These are phyloP conservation scores for Ischnura elegans DNA, from an alignment of 2,888 invertebrate species.

Conservation along the genomic window DNA sequence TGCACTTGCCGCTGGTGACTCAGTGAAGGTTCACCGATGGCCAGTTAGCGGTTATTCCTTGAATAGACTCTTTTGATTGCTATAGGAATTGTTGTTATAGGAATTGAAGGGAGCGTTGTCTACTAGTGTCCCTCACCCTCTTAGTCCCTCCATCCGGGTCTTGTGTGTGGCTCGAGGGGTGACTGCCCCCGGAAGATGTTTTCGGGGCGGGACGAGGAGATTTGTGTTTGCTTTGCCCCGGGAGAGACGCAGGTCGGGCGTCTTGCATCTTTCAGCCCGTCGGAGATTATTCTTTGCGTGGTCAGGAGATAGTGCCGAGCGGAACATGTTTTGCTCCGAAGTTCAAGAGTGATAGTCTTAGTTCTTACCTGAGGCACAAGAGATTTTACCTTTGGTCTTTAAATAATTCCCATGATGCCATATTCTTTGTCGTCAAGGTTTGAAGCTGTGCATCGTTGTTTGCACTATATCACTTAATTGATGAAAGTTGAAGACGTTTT, in stretches of 20 bases:
- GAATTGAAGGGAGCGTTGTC: not conserved
- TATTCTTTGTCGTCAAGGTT: too few relatives aligned
- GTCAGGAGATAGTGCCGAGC: not conserved
- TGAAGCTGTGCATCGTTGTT: too few relatives aligned
- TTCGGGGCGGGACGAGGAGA: not conserved
- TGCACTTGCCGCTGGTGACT: too few relatives aligned
- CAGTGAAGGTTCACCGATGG: too few relatives aligned
- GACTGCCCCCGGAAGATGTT: not conserved
- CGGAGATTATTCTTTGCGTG: conserved; percentile 36
- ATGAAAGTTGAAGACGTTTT: too few relatives aligned
- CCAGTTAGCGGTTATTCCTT: too few relatives aligned
- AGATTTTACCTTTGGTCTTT: too few relatives aligned
- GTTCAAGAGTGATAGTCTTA: too few relatives aligned
- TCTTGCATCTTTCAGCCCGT: conserved; percentile 4
- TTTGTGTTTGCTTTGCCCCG: conserved; percentile 40
- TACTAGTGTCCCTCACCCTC: not conserved
- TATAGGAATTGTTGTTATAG: not conserved
- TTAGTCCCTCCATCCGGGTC: not conserved
- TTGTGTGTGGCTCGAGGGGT: not conserved
- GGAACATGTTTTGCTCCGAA: not conserved
- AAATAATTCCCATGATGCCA: too few relatives aligned
- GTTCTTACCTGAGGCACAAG: too few relatives aligned
- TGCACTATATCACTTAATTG: too few relatives aligned
- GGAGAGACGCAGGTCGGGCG: conserved; percentile 28
- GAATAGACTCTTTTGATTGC: not conserved